phyloP scores from a whole-genome alignment of 2,113 vertebrate genomes.

The Chrysemys picta region DNA sequence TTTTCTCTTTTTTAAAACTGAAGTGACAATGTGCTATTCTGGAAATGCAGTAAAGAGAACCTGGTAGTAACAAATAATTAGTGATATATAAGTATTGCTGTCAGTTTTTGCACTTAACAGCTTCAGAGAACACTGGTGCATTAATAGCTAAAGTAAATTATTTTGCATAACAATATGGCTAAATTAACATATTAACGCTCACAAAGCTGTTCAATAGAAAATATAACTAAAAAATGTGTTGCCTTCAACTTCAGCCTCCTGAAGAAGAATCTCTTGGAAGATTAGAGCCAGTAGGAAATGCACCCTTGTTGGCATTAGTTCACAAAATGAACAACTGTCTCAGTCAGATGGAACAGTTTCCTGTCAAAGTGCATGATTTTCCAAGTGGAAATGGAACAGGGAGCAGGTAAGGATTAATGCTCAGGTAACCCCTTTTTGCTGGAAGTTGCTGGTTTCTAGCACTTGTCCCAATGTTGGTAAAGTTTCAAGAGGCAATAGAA shows the following conservation, averaged over 20 bases:
- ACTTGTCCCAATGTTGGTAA: background rate
- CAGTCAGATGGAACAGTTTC: constrained; percentile 99
- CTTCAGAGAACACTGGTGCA: background rate
- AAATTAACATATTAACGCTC: background rate
- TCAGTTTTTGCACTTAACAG: background rate
- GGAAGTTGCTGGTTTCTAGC: background rate
- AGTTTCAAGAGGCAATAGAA: background rate
- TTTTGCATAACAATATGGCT: background rate
- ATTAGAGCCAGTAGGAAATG: constrained; percentile 91
- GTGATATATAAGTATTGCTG: background rate
- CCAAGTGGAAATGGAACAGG: constrained; percentile 98
- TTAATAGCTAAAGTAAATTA: background rate
- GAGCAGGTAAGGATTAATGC: constrained; percentile 91
- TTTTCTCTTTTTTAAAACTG: background rate
- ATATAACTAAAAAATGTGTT: background rate
- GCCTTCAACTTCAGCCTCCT: constrained; percentile 83
- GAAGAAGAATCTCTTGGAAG: constrained; percentile 91
- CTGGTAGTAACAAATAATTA: background rate
- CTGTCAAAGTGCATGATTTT: constrained; percentile 99
- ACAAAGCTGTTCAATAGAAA: background rate
- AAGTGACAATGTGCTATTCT: background rate
- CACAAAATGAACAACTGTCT: constrained; percentile 99
- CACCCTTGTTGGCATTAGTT: constrained; percentile 92
- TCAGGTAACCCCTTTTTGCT: constrained; percentile 46
- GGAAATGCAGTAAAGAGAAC: background rate